Conservation (phyloP, 2,113 vertebrate genomes). For the Vanacampus margaritifer region DNA sequence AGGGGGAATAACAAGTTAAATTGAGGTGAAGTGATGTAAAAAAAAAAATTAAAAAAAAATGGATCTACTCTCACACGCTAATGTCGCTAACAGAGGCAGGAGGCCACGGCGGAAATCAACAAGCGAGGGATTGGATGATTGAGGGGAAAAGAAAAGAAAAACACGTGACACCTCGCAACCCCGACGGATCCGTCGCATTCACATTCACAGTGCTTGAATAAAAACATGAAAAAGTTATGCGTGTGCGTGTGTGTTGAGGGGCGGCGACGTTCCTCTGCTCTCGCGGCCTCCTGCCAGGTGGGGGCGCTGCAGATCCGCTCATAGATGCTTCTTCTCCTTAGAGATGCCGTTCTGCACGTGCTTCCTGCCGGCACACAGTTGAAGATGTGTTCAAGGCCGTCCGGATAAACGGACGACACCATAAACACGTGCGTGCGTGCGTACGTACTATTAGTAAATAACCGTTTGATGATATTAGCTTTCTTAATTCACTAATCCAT, state of each 20-base stretch:
- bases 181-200: slow-evolving; percentile 42
- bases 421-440: slow-evolving; percentile 36
- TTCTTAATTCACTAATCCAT: no score
- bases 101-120: slow-evolving; percentile 47
- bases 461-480: no score
- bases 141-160: neutral
- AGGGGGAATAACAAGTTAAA: slow-evolving; percentile 9
- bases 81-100: slow-evolving; percentile 24
- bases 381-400: slow-evolving; percentile 48
- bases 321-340: slow-evolving; percentile 86
- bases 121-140: slow-evolving; percentile 16
- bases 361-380: slow-evolving; percentile 49
- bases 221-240: slow-evolving; percentile 31
- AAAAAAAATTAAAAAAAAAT: slow-evolving; percentile 10
- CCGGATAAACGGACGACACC: slow-evolving; percentile 42
- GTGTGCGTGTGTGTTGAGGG: neutral
- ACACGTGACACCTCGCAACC: neutral
- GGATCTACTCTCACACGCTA: slow-evolving; percentile 11
- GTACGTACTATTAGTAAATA: no score
- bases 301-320: slow-evolving; percentile 55
- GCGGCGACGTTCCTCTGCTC: slow-evolving; percentile 30
- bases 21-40: slow-evolving; percentile 7
- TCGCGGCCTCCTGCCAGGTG: slow-evolving; percentile 51
- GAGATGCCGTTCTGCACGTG: slow-evolving; percentile 81
- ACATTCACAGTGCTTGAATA: slow-evolving; percentile 71